Conservation (phyloP, 1,140 invertebrate genomes). For the Dendrolimus kikuchii region DNA sequence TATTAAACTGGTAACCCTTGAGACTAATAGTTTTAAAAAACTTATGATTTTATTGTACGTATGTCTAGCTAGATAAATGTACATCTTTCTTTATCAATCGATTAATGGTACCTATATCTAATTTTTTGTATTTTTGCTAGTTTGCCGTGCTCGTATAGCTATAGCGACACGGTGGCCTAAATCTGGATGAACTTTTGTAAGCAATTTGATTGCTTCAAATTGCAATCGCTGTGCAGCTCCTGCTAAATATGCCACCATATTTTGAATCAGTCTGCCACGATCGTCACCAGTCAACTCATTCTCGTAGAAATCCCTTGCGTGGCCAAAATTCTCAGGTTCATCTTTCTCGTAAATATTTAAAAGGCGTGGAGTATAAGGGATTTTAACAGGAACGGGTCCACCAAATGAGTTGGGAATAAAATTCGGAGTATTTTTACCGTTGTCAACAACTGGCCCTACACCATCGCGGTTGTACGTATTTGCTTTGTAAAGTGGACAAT, state of each 20-base stretch:
- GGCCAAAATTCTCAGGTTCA: conserved; percentile 88
- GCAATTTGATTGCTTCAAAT: conserved; percentile 82
- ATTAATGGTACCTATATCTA: too few relatives aligned
- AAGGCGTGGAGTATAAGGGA: conserved; percentile 63
- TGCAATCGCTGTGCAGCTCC: conserved; percentile 87
- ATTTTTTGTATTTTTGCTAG: conserved; percentile 1
- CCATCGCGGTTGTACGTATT: conserved; percentile 93
- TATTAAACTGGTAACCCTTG: too few relatives aligned
- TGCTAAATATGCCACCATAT: conserved; percentile 84
- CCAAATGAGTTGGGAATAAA: conserved; percentile 96
- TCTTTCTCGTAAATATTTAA: conserved; percentile 72
- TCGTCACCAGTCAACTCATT: conserved; percentile 84
- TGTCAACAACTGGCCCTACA: conserved; percentile 75
- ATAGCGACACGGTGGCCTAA: conserved; percentile 77
- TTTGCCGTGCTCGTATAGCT: conserved; percentile 68
- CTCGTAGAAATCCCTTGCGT: conserved; percentile 85
- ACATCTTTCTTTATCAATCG: too few relatives aligned
- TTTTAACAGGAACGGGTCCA: conserved; percentile 78
- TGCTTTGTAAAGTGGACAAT: conserved; percentile 82
- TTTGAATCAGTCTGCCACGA: conserved; percentile 82
- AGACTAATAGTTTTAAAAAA: too few relatives aligned
- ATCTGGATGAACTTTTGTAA: conserved; percentile 77
- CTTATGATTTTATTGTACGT: too few relatives aligned
- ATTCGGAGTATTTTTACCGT: conserved; percentile 87
- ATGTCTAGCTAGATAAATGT: too few relatives aligned